Conservation (phyloP, 1,140 invertebrate genomes). For the Heliconius hermathena region DNA sequence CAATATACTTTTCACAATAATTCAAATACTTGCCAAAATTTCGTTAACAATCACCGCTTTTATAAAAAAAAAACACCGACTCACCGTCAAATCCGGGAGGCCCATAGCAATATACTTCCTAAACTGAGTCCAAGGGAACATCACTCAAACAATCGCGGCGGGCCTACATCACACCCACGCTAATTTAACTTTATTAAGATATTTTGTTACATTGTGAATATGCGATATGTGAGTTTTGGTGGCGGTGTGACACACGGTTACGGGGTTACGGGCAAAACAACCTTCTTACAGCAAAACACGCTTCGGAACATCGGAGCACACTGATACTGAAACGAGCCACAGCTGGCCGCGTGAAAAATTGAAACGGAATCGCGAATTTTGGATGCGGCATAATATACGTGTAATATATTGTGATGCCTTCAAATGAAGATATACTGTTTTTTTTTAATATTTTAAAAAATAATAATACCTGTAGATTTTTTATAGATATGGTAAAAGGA, state of each 20-base stretch:
- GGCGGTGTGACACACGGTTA: neutral
- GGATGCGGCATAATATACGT: conserved; percentile 43
- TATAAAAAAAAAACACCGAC: conserved; percentile 35
- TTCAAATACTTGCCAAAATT: neutral
- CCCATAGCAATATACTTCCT: conserved; percentile 65
- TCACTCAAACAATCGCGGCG: conserved; percentile 50
- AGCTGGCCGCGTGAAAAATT: conserved; percentile 38
- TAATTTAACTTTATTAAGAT: conserved; percentile 38
- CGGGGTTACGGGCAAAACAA: conserved; percentile 38
- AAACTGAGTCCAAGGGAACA: conserved; percentile 68
- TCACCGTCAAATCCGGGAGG: conserved; percentile 73
- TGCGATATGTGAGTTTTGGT: conserved; percentile 23
- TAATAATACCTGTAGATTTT: no score
- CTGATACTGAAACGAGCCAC: conserved; percentile 47
- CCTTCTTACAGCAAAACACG: conserved; percentile 76
- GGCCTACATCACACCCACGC: conserved; percentile 38
- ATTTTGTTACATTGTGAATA: conserved; percentile 41
- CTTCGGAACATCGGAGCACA: conserved; percentile 65
- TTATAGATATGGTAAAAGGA: no score
- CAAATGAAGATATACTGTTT: no score
- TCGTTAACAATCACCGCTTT: neutral
- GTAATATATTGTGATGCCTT: neutral
- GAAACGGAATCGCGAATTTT: conserved; percentile 14
- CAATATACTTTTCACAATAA: neutral
- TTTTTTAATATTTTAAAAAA: no score